Percentiles rank a stretch among this genome's conserved stretches.
These are phyloP conservation scores for Andrena chrysosceles DNA, from an alignment of 2,888 invertebrate genomes.

Conservation along the genomic window DNA sequence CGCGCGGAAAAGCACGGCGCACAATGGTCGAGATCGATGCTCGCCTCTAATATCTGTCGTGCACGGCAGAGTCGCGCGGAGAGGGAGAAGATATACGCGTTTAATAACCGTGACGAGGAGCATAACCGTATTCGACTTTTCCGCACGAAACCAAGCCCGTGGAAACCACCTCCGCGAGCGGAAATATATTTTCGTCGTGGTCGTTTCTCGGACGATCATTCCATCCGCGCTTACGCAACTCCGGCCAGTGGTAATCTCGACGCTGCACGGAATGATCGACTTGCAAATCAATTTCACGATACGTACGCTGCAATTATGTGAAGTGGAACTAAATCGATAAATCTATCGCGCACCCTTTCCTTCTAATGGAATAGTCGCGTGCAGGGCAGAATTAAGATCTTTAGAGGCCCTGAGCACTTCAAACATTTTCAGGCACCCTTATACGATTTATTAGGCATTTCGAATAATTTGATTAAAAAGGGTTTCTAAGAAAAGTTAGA, in stretches of 20 bases:
- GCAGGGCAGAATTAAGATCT: too few species aligned
- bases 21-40: slow-evolving; percentile 9
- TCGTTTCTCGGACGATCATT: slow-evolving; percentile 1
- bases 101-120: slow-evolving; percentile 55
- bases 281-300: neutral
- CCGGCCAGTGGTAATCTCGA: neutral
- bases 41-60: slow-evolving; percentile 26
- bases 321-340: too few species aligned
- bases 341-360: too few species aligned
- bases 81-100: slow-evolving; percentile 33
- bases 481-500: too few species aligned
- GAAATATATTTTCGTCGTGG: slow-evolving; percentile 30
- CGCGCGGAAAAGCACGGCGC: slow-evolving; percentile 2
- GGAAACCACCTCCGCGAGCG: slow-evolving; percentile 22
- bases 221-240: slow-evolving; percentile 1
- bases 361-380: too few species aligned
- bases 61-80: neutral
- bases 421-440: too few species aligned
- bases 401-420: too few species aligned
- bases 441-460: too few species aligned
- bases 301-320: too few species aligned
- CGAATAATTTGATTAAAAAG: too few species aligned
- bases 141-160: slow-evolving; percentile 53
- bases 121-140: slow-evolving; percentile 64
- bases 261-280: neutral